Conservation (phyloP, 1,140 invertebrate species). For the Semibalanus balanoides region DNA sequence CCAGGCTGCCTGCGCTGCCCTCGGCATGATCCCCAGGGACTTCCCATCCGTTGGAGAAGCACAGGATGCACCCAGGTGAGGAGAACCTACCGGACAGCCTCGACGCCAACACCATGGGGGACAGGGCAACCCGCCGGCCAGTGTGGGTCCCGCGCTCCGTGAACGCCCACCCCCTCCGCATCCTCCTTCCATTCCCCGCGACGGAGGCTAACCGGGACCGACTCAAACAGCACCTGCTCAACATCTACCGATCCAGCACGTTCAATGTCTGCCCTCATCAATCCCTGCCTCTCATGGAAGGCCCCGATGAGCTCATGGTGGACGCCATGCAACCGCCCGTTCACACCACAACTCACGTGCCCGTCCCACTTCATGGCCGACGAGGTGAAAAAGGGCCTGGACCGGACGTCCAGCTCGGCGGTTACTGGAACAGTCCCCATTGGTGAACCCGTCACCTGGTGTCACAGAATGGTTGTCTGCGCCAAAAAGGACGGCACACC, state of each 20-base stretch:
- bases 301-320: not conserved
- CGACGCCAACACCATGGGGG: not conserved
- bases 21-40: not conserved
- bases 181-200: not conserved
- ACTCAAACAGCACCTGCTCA: not conserved
- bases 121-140: too few relatives aligned
- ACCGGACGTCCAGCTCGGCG: not conserved
- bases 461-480: conserved; percentile 3
- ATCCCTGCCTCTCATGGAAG: not conserved
- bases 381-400: not conserved
- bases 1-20: not conserved
- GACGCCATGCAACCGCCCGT: not conserved
- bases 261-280: conserved; percentile 1
- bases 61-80: too few relatives aligned
- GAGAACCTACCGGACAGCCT: not conserved
- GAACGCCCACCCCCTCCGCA: not conserved
- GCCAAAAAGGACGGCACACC: conserved; percentile 6
- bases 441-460: conserved; percentile 5
- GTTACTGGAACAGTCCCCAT: not conserved
- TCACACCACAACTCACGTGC: not conserved
- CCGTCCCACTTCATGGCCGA: not conserved
- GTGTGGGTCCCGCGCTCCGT: not conserved
- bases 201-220: not conserved
- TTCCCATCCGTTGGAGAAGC: too few relatives aligned
- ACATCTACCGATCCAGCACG: not conserved